Conservation (phyloP, 2,797 vertebrate genomes). For the Heteromormyrus szaboi region DNA sequence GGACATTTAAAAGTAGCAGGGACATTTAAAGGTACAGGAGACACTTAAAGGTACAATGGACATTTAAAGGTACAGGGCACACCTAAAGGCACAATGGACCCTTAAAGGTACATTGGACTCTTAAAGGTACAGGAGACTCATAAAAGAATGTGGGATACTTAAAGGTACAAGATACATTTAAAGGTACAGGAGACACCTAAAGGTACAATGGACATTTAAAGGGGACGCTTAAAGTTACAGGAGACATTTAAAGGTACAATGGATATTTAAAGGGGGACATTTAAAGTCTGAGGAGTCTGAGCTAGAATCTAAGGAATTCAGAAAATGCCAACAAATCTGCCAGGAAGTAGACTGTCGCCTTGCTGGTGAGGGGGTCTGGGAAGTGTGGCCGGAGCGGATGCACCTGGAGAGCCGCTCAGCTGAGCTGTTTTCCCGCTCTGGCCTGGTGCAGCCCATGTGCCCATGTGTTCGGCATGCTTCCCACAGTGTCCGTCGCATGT, state of each 20-base stretch:
- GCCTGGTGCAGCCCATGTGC: neutral
- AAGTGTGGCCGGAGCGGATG: neutral
- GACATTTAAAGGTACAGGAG: neutral
- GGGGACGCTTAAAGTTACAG: neutral
- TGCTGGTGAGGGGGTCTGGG: neutral
- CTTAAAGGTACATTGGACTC: neutral
- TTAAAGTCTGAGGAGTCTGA: neutral
- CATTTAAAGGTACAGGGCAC: neutral
- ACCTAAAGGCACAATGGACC: neutral
- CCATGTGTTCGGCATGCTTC: neutral
- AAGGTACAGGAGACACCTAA: neutral
- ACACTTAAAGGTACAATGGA: neutral
- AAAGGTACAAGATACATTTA: neutral
- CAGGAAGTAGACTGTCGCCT: neutral
- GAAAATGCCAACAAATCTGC: neutral
- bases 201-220: neutral
- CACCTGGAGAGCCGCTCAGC: neutral
- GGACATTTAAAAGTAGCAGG: neutral
- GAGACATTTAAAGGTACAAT: neutral
- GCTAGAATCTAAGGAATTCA: neutral
- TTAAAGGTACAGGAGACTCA: neutral
- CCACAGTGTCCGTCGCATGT: neutral
- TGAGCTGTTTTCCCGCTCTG: neutral
- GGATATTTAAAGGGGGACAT: neutral
- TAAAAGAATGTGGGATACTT: neutral